These are phyloP conservation scores for Falco punctatus DNA, from an alignment of 2,113 vertebrate species.

Conservation along the genomic window DNA sequence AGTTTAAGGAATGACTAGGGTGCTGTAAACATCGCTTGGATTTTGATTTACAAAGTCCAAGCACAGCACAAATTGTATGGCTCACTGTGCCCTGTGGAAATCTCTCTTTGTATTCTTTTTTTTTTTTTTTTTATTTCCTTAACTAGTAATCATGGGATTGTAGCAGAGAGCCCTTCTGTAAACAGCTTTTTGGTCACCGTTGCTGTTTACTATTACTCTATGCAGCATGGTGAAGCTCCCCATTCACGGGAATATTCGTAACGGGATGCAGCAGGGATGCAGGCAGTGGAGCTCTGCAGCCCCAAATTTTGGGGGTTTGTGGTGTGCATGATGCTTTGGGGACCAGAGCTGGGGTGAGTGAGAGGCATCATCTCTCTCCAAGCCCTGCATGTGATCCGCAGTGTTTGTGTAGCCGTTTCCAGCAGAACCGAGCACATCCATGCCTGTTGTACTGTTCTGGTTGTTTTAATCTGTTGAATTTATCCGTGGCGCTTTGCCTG, in stretches of 20 bases:
- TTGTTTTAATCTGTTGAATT: conserved; percentile 33
- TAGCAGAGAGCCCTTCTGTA: not conserved
- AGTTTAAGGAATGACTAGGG: conserved; percentile 23
- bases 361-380: not conserved
- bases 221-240: not conserved
- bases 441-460: not conserved
- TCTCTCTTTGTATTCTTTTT: not conserved
- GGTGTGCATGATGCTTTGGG: not conserved
- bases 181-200: not conserved
- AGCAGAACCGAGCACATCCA: not conserved
- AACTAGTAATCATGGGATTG: not conserved
- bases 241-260: rapidly evolving
- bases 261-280: not conserved
- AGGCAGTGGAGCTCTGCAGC: not conserved
- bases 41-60: conserved; percentile 12
- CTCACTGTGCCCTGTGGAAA: not conserved
- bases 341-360: not conserved
- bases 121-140: not conserved
- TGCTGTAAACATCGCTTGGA: not conserved
- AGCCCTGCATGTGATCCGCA: not conserved
- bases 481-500: conserved; percentile 24
- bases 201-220: not conserved
- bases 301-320: not conserved
- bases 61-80: not conserved
- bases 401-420: not conserved